Evolutionary conservation across 1,140 invertebrate species (phyloP).

Genomic region (Lanistes nyassanus): DNA sequence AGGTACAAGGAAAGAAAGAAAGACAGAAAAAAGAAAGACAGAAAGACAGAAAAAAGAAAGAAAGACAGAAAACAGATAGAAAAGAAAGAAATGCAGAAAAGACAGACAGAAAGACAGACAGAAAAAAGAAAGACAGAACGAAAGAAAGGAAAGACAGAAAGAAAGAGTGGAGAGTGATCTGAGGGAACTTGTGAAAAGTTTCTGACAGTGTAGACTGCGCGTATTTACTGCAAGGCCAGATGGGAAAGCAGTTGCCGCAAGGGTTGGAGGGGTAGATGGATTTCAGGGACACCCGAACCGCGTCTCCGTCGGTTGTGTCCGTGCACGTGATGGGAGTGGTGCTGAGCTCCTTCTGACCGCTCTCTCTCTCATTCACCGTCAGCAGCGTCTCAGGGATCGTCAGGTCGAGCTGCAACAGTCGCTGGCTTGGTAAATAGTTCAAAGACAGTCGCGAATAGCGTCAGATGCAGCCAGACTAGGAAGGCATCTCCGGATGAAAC

Average conservation of each 20-base stretch:
- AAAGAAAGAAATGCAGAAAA: no score
- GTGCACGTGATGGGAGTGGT: constrained; percentile 10
- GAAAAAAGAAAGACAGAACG: no score
- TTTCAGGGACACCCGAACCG: not conserved
- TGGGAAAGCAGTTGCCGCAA: constrained; percentile 9
- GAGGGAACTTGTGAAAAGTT: no score
- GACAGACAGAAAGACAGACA: no score
- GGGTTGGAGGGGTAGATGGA: not conserved
- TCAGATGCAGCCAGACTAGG: not conserved
- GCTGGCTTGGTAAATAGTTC: no score
- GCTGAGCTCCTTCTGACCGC: not conserved
- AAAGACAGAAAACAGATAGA: no score
- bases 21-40: no score
- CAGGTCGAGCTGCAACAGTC: not conserved
- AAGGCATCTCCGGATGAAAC: not conserved
- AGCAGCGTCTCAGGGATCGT: not conserved
- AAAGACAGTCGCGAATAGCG: not conserved
- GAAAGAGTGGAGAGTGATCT: no score
- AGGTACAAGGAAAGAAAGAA: no score
- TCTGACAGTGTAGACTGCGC: no score
- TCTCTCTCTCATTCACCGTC: not conserved
- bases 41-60: no score
- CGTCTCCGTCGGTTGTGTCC: constrained; percentile 4
- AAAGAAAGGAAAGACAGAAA: no score
- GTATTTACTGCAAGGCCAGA: constrained; percentile 8